Evolutionary conservation across 2,888 invertebrate genomes (phyloP).

Genomic region (Eulithis prunata): DNA sequence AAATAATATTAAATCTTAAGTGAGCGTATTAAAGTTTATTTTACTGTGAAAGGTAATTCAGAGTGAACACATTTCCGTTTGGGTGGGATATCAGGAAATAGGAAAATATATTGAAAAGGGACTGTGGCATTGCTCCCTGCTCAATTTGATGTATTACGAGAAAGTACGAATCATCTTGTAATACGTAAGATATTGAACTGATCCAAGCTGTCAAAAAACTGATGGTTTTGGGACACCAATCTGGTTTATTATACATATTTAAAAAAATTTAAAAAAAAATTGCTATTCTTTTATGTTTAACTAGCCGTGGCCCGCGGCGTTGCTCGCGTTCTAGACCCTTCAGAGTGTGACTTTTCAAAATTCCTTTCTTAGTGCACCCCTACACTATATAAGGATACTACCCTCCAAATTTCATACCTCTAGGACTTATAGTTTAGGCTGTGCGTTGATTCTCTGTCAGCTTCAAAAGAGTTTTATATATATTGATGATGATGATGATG

Average conservation of each 20-base stretch:
- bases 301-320: too few species aligned
- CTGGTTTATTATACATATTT: neutral
- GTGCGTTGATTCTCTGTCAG: too few species aligned
- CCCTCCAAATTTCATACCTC: too few species aligned
- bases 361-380: too few species aligned
- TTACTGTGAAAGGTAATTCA: neutral
- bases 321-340: too few species aligned
- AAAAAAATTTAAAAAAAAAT: too few species aligned
- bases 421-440: too few species aligned
- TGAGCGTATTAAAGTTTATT: neutral
- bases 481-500: too few species aligned
- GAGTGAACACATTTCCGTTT: constrained; percentile 16
- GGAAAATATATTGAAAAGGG: constrained; percentile 35
- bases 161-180: constrained; percentile 28
- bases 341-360: too few species aligned
- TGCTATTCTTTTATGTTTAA: too few species aligned
- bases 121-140: constrained; percentile 21
- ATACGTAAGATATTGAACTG: constrained; percentile 25
- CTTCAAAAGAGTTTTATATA: too few species aligned
- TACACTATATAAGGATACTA: too few species aligned
- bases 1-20: neutral
- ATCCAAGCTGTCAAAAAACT: constrained; percentile 7
- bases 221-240: constrained; percentile 6
- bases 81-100: constrained; percentile 27
- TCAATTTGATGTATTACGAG: constrained; percentile 33